Evolutionary conservation across 1,140 invertebrate species (phyloP).

Genomic region (Drosophila kanapiae): DNA sequence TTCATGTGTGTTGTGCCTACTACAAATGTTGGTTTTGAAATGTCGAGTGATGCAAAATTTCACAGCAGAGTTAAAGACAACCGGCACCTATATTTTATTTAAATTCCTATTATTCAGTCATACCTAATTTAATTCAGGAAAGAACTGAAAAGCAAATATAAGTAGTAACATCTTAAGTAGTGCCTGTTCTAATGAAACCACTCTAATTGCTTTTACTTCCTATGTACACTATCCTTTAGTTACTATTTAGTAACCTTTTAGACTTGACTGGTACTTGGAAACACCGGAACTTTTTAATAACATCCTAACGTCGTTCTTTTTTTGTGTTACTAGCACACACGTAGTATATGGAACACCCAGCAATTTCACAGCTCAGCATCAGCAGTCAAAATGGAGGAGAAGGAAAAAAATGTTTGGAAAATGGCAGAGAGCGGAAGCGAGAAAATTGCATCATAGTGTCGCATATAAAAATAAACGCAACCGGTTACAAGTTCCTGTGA

Average conservation of each 20-base stretch:
- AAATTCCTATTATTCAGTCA: too few relatives aligned
- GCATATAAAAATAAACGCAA: constrained; percentile 80
- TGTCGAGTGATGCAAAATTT: too few relatives aligned
- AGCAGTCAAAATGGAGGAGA: constrained; percentile 24
- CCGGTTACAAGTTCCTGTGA: constrained; percentile 60
- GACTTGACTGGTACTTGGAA: not conserved
- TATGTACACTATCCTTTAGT: not conserved
- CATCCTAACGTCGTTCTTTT: constrained; percentile 13
- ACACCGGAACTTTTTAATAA: constrained; percentile 34
- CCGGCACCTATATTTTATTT: too few relatives aligned
- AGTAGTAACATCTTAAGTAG: not conserved
- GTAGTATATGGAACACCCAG: constrained; percentile 31
- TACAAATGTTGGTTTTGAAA: too few relatives aligned
- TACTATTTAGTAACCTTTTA: constrained; percentile 17
- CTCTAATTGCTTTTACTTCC: constrained; percentile 1
- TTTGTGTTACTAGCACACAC: constrained; percentile 21
- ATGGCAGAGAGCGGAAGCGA: constrained; percentile 66
- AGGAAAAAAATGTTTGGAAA: constrained; percentile 29
- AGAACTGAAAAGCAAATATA: too few relatives aligned
- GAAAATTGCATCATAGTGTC: constrained; percentile 82
- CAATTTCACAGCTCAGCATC: constrained; percentile 76
- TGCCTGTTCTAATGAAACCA: not conserved
- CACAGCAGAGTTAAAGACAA: too few relatives aligned
- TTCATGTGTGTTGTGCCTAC: too few relatives aligned
- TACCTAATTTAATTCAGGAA: too few relatives aligned